These are phyloP conservation scores for Agrilus cyanescens DNA, from an alignment of 2,888 invertebrate genomes.

Conservation along the genomic window DNA sequence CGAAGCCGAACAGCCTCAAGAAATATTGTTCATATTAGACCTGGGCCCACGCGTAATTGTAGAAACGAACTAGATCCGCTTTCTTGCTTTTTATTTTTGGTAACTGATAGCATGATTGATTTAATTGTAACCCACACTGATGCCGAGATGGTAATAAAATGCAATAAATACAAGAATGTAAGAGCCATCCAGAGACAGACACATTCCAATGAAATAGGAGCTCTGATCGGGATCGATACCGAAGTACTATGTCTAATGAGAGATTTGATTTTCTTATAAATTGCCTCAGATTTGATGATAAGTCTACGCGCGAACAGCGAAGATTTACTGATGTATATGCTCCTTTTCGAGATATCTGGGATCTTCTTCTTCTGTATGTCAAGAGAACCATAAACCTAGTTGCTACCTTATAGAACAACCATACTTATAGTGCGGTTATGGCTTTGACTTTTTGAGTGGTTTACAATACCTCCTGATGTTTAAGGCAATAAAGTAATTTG, in stretches of 20 bases:
- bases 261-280: conserved; percentile 2
- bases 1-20: conserved; percentile 1
- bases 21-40: conserved; percentile 2
- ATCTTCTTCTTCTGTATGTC: conserved; percentile 5
- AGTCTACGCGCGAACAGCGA: too few relatives aligned
- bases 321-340: conserved; percentile 13
- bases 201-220: not conserved
- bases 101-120: not conserved
- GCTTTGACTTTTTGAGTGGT: too few relatives aligned
- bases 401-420: too few relatives aligned
- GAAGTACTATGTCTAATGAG: conserved; percentile 1
- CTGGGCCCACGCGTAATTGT: not conserved
- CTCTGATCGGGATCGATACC: conserved; percentile 1
- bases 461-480: too few relatives aligned
- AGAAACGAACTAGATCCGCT: conserved; percentile 1
- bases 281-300: too few relatives aligned
- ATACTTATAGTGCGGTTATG: too few relatives aligned
- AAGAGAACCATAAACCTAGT: conserved; percentile 13
- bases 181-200: not conserved
- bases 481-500: too few relatives aligned
- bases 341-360: conserved; percentile 18
- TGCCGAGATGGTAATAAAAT: not conserved
- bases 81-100: not conserved
- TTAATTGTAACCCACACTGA: not conserved
- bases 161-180: not conserved